Percentiles rank a stretch among this genome's conserved stretches.
Evolutionary conservation across 2,797 vertebrate genomes (phyloP).

Genomic region (Apogon talboti): DNA sequence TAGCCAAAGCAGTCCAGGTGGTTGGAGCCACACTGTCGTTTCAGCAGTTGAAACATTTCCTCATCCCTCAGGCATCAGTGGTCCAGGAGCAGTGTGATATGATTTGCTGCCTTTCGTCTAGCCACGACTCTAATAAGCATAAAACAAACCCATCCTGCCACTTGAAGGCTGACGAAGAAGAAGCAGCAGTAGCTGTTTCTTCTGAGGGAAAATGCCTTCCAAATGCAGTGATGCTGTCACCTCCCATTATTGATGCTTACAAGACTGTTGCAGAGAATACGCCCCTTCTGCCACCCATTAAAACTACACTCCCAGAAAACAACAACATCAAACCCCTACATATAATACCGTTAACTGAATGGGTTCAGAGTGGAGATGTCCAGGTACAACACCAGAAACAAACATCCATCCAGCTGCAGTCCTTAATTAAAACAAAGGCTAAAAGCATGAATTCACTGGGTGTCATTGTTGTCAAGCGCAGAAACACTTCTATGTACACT

Average conservation of each 20-base stretch:
- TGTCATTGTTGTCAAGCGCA: conserved; percentile 37
- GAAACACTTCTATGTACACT: not conserved
- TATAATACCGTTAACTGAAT: conserved; percentile 28
- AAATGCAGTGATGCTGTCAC: conserved; percentile 19
- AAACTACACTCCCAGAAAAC: conserved; percentile 33
- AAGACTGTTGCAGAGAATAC: conserved; percentile 34
- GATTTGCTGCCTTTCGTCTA: conserved; percentile 28
- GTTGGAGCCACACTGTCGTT: conserved; percentile 49
- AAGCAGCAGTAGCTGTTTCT: conserved; percentile 7
- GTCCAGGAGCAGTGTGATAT: conserved; percentile 35
- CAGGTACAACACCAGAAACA: conserved; percentile 79
- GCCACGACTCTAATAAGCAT: conserved; percentile 5
- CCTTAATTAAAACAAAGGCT: conserved; percentile 69
- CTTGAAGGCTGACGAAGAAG: conserved; percentile 31
- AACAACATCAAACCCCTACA: conserved; percentile 30
- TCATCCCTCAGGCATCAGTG: conserved; percentile 25
- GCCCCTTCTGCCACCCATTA: conserved; percentile 36
- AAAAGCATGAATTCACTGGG: conserved; percentile 47
- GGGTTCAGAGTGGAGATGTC: conserved; percentile 45
- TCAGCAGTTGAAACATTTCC: conserved; percentile 50
- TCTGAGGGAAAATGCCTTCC: conserved; percentile 39
- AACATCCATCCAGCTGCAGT: conserved; percentile 79
- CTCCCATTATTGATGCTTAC: conserved; percentile 22
- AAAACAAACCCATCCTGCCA: conserved; percentile 8
- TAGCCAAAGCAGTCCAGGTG: conserved; percentile 63